These are phyloP conservation scores for Gasterosteus aculeatus DNA, from an alignment of 2,113 vertebrate species.

Conservation along the genomic window DNA sequence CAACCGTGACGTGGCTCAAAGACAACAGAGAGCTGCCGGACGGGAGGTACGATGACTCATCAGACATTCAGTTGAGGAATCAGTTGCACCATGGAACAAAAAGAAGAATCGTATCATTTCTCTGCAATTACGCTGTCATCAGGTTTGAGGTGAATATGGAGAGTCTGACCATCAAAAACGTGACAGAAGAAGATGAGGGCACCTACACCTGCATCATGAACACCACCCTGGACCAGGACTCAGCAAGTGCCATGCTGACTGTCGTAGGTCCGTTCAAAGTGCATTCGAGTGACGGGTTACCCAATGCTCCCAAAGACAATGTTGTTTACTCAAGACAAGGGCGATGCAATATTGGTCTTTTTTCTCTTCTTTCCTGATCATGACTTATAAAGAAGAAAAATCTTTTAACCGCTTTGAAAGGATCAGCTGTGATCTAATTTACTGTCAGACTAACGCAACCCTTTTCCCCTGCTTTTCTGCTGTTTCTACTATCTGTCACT, in stretches of 20 bases:
- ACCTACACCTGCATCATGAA: constrained; percentile 93
- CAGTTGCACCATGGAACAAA: not conserved
- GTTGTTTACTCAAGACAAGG: not conserved
- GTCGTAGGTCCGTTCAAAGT: constrained; percentile 88
- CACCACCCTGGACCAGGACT: constrained; percentile 92
- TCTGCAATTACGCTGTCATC: constrained; percentile 31
- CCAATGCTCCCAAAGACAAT: not conserved
- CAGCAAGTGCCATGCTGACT: constrained; percentile 91
- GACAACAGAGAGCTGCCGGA: constrained; percentile 87
- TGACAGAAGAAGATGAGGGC: constrained; percentile 87
- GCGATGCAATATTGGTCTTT: not conserved
- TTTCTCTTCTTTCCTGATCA: not conserved
- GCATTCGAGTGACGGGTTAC: not conserved
- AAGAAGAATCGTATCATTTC: no score
- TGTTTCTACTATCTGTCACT: constrained; percentile 45
- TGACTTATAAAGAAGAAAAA: not conserved
- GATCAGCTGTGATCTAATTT: not conserved
- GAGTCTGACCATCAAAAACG: constrained; percentile 86
- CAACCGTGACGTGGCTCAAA: constrained; percentile 90
- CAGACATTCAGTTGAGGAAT: not conserved
- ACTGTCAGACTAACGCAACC: not conserved
- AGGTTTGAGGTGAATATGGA: constrained; percentile 89
- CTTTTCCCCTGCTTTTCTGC: constrained; percentile 35
- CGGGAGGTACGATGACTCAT: constrained; percentile 80
- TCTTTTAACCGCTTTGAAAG: not conserved